Evolutionary conservation across 2,113 vertebrate species (phyloP).

Genomic region (Chlamydotis undulata): DNA sequence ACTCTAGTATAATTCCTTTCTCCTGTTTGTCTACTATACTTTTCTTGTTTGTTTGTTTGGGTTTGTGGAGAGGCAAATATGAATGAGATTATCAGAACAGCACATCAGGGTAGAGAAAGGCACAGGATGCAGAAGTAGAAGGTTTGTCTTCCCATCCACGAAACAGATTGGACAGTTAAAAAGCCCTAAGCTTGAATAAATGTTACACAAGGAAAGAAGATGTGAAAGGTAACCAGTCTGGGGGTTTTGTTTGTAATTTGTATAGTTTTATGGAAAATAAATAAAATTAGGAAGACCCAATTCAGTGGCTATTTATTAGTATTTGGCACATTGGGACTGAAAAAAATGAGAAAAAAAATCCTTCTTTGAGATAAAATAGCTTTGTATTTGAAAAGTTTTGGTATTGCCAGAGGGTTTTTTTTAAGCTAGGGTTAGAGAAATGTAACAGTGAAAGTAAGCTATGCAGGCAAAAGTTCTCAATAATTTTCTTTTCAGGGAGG

Average conservation of each 20-base stretch:
- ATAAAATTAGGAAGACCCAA: neutral
- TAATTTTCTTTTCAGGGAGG: neutral
- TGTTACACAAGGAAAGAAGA: neutral
- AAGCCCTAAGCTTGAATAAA: neutral
- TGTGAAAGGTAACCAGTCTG: neutral
- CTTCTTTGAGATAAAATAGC: neutral
- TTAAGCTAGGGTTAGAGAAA: neutral
- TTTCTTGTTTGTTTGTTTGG: neutral
- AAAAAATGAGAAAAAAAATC: neutral
- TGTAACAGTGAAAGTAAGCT: neutral
- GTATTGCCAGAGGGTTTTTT: neutral
- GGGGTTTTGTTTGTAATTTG: neutral
- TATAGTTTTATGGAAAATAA: neutral
- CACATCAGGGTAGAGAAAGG: neutral
- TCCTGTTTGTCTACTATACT: neutral
- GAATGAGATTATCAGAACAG: neutral
- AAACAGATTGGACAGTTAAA: neutral
- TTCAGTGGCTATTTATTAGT: neutral
- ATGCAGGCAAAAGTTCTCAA: neutral
- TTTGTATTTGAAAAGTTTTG: neutral
- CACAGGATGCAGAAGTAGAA: neutral
- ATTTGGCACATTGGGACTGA: neutral
- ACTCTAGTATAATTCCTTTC: neutral
- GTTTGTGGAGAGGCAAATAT: neutral
- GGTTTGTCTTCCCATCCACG: neutral